phyloP scores from a whole-genome alignment of 1,140 invertebrate species.

The Cyclina sinensis region DNA sequence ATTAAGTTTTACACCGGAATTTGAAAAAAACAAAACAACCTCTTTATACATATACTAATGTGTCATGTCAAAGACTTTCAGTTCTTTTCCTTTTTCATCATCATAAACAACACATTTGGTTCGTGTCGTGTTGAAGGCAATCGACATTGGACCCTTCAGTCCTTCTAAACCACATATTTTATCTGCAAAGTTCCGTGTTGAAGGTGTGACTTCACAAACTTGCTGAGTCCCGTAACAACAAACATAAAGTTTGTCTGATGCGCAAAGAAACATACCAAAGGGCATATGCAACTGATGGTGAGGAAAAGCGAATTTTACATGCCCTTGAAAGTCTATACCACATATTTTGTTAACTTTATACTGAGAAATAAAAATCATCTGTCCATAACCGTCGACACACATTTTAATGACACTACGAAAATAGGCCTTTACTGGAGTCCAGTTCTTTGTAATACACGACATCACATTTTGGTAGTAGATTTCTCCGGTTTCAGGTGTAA shows the following conservation, averaged over 20 bases:
- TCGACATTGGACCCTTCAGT: background rate
- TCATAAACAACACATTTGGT: background rate
- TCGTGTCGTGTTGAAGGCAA: background rate
- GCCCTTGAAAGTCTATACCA: background rate
- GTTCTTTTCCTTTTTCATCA: background rate
- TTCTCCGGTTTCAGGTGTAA: background rate
- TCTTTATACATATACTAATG: background rate
- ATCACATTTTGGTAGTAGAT: background rate
- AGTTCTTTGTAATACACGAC: background rate
- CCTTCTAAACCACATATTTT: background rate
- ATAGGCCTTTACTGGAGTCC: background rate
- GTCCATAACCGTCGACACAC: background rate
- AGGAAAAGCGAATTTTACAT: background rate
- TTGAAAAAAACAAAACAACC: too few species aligned
- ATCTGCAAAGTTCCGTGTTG: background rate
- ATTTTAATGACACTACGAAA: background rate
- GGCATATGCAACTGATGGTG: slow-evolving; percentile 2
- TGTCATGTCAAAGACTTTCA: background rate
- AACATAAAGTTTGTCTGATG: background rate
- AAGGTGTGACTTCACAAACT: background rate
- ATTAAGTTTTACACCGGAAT: too few species aligned
- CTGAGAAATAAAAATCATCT: background rate
- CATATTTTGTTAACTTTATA: background rate
- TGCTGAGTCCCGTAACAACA: background rate
- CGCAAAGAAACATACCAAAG: background rate